Percentiles rank a stretch among this genome's conserved stretches.
Conservation (phyloP, 2,888 invertebrate species). For the Camptogramma bilineatum region DNA sequence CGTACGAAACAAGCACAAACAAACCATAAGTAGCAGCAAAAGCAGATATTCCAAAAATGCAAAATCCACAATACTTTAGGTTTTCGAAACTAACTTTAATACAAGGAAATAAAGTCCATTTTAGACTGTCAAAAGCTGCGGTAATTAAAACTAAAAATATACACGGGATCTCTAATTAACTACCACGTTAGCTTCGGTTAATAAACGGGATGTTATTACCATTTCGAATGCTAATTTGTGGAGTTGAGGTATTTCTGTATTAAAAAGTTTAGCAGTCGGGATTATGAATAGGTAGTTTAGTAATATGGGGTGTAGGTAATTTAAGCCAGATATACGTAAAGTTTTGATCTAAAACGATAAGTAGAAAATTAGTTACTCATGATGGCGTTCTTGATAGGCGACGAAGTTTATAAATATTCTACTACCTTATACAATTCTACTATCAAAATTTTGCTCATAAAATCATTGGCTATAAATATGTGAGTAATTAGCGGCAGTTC, state of each 20-base stretch:
- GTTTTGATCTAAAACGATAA: too few species aligned
- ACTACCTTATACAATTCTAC: too few species aligned
- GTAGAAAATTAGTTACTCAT: too few species aligned
- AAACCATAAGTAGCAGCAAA: background rate
- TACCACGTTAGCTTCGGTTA: slow-evolving; percentile 50
- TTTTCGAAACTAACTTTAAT: background rate
- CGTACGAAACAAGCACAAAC: background rate
- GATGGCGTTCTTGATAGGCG: too few species aligned
- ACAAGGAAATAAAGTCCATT: background rate
- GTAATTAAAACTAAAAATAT: slow-evolving; percentile 51
- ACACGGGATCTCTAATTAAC: slow-evolving; percentile 55
- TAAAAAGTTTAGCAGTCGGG: background rate
- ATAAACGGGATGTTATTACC: slow-evolving; percentile 52
- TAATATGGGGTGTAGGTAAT: too few species aligned
- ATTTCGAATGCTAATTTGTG: slow-evolving; percentile 43
- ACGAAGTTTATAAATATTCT: too few species aligned
- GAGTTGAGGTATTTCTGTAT: slow-evolving; percentile 11
- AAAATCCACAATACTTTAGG: background rate
- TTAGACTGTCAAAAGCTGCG: background rate
- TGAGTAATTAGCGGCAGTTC: too few species aligned
- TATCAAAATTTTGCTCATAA: too few species aligned
- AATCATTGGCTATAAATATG: too few species aligned
- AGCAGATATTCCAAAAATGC: background rate
- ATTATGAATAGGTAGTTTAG: too few species aligned
- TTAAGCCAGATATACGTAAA: too few species aligned